A percentile compares a stretch with the other conserved stretches of the same genome.
These are phyloP conservation scores for Metalampra italica DNA, from an alignment of 2,888 invertebrate genomes.

Conservation along the genomic window DNA sequence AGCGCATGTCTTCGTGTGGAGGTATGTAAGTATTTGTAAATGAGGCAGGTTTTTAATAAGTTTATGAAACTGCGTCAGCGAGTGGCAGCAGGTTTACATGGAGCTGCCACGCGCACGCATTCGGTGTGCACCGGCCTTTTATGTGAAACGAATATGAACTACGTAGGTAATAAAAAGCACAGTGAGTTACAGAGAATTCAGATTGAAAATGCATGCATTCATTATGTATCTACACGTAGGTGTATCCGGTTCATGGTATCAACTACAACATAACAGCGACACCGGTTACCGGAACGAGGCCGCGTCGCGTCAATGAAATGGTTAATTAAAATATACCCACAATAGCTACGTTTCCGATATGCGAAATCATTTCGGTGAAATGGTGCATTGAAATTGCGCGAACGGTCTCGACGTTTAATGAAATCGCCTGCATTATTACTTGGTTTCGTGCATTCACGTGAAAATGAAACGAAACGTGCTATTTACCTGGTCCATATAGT, in stretches of 20 bases:
- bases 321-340: slow-evolving; percentile 32
- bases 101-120: too few relatives aligned
- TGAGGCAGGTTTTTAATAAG: too few relatives aligned
- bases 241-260: not conserved
- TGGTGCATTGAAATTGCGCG: slow-evolving; percentile 15
- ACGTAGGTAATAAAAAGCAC: too few relatives aligned
- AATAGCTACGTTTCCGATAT: slow-evolving; percentile 20
- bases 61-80: too few relatives aligned
- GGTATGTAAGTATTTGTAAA: too few relatives aligned
- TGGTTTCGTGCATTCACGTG: not conserved
- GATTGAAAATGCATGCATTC: too few relatives aligned
- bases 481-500: too few relatives aligned
- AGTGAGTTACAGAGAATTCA: too few relatives aligned
- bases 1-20: too few relatives aligned
- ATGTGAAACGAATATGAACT: too few relatives aligned
- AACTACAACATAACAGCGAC: not conserved
- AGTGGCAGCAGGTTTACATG: too few relatives aligned
- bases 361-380: slow-evolving; percentile 26
- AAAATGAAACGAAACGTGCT: not conserved
- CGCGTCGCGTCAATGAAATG: slow-evolving; percentile 14
- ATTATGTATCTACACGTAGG: not conserved
- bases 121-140: too few relatives aligned
- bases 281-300: not conserved
- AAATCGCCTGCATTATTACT: not conserved
- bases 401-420: not conserved